Percentiles rank a stretch among this genome's conserved stretches.
Conservation (phyloP, 2,888 invertebrate genomes). For the Marronus borbonicus region DNA sequence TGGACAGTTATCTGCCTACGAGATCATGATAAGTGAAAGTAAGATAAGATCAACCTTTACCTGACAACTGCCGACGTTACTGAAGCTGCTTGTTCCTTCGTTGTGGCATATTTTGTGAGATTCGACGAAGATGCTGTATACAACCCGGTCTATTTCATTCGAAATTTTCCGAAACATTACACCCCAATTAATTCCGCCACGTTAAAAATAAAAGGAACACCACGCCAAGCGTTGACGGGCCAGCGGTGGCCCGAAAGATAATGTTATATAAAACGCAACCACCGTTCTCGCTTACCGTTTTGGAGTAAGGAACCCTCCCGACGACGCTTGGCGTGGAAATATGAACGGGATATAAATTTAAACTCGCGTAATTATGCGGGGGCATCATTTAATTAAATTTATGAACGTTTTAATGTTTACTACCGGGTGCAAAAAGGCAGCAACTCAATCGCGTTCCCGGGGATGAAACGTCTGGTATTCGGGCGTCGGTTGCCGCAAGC, state of each 20-base stretch:
- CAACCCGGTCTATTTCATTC: neutral
- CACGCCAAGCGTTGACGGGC: neutral
- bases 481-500: neutral
- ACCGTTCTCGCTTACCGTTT: neutral
- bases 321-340: conserved; percentile 28
- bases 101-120: too few species aligned
- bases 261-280: conserved; percentile 28
- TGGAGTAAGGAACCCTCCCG: neutral
- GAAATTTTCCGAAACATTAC: conserved; percentile 24
- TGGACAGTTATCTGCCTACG: too few species aligned
- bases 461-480: conserved; percentile 31
- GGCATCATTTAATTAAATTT: conserved; percentile 42
- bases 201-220: conserved; percentile 12
- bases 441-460: conserved; percentile 27
- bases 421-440: conserved; percentile 23
- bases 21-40: too few species aligned
- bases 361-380: conserved; percentile 36
- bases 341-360: conserved; percentile 36
- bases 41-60: too few species aligned
- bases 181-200: conserved; percentile 21
- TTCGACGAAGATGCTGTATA: too few species aligned
- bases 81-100: too few species aligned
- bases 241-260: neutral
- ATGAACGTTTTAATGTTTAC: conserved; percentile 32
- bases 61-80: too few species aligned